These are phyloP conservation scores for Oxytorus armatus DNA, from an alignment of 2,888 invertebrate genomes.

Conservation along the genomic window DNA sequence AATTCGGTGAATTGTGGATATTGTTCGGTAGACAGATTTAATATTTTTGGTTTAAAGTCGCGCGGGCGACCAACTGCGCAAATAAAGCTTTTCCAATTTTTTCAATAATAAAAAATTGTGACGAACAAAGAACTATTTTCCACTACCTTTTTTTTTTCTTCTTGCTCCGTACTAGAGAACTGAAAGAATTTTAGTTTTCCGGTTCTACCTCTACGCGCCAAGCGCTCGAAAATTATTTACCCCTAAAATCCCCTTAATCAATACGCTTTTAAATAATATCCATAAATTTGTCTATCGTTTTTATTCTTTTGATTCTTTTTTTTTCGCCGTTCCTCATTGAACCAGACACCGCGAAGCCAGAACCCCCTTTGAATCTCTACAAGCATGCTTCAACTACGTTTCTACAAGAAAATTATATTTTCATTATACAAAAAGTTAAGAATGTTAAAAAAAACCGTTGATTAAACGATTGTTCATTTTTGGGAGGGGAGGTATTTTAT, in stretches of 20 bases:
- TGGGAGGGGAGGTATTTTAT: no score
- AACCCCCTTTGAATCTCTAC: constrained; percentile 12
- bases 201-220: no score
- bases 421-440: constrained; percentile 7
- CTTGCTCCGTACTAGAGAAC: no score
- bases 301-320: not conserved
- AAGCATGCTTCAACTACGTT: constrained; percentile 38
- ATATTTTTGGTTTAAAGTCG: no score
- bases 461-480: constrained; percentile 9
- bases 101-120: no score
- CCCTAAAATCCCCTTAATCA: not conserved
- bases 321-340: not conserved
- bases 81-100: no score
- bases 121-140: no score
- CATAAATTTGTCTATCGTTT: not conserved
- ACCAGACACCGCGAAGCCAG: constrained; percentile 4
- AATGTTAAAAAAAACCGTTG: not conserved
- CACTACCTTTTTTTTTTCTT: no score
- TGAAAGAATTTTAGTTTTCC: no score
- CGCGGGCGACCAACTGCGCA: no score
- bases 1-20: no score
- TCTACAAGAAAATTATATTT: constrained; percentile 31
- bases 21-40: no score
- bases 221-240: not conserved
- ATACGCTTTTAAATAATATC: not conserved